These are phyloP conservation scores for Crotalus tigris DNA, from an alignment of 2,113 vertebrate species.

Conservation along the genomic window DNA sequence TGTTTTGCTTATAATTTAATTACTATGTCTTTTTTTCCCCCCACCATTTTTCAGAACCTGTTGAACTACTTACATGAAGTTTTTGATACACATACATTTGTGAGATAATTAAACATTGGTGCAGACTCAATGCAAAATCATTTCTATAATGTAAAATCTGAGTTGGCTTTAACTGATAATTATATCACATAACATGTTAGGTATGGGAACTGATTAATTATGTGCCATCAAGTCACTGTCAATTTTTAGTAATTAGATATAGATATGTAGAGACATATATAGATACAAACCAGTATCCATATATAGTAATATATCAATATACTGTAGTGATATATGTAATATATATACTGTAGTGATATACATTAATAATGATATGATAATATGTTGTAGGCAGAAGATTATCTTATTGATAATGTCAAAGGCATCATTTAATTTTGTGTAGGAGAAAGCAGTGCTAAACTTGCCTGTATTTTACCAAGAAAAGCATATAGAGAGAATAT, in stretches of 20 bases:
- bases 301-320: background rate
- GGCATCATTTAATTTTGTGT: background rate
- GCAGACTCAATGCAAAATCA: too few relatives aligned
- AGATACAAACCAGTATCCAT: background rate
- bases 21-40: background rate
- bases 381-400: background rate
- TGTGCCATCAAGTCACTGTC: background rate
- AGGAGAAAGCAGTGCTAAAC: background rate
- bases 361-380: background rate
- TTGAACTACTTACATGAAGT: background rate
- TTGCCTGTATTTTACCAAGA: background rate
- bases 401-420: background rate
- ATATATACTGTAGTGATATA: background rate
- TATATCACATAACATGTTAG: background rate
- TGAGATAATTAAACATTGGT: background rate
- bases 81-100: background rate
- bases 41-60: background rate
- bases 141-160: background rate
- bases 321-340: background rate
- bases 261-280: background rate
- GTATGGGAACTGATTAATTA: background rate
- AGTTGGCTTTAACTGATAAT: background rate
- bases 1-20: constrained; percentile 4
- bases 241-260: background rate
- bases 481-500: background rate